Evolutionary conservation across 2,113 vertebrate species (phyloP), one percentile per base, ranked within the genome.

Genomic region (Charadrius vociferus): DNA sequence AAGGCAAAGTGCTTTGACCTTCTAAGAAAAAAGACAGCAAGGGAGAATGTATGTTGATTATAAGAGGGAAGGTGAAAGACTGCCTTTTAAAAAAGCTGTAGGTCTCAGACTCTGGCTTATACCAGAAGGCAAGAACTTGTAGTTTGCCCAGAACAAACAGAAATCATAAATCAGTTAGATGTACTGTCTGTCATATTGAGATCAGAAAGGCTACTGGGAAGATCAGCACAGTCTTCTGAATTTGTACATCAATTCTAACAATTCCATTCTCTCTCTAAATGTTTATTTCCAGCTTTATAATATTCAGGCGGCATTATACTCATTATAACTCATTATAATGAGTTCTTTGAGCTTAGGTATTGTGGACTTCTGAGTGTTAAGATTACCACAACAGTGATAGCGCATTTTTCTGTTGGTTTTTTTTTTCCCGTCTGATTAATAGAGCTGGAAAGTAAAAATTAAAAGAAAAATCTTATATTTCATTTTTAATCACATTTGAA

Each of bases 131-230:
- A 87, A 61, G 49, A 53, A 49, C 3, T n/a, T 82, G 8, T 43
- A 14, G 1, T 68, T 90, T 74, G 26, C 17, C 58, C 20, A 62
- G 71, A 82, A 66, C 12, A 70, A 6, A 52, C 2, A 50, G 68
- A 91, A 72, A 43, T 73, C 15, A 26, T 5, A 27, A 26, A n/a
- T 49, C 0, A 0, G 8, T 45, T 37, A 32, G 29, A 71, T 84
- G 52, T 67, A 22, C 15, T 52, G 11, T 34, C 53, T 88, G 41
- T 47, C 59, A 14, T 23, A 32, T 4, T 72, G 63, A 73, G 29
- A 37, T 62, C 55, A 53, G 39, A 52, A 86, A 66, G 15, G 6
- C 19, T 58, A 12, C 32, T 11, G 2, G 16, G 17, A 21, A 74
- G 36, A 83, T 62, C 49, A 81, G 17, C 1, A 1, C 21, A 29